A percentile compares a stretch with the other conserved stretches of the same genome.
Evolutionary conservation across 2,888 invertebrate genomes (phyloP).

Genomic region (Anagyrus pseudococci): DNA sequence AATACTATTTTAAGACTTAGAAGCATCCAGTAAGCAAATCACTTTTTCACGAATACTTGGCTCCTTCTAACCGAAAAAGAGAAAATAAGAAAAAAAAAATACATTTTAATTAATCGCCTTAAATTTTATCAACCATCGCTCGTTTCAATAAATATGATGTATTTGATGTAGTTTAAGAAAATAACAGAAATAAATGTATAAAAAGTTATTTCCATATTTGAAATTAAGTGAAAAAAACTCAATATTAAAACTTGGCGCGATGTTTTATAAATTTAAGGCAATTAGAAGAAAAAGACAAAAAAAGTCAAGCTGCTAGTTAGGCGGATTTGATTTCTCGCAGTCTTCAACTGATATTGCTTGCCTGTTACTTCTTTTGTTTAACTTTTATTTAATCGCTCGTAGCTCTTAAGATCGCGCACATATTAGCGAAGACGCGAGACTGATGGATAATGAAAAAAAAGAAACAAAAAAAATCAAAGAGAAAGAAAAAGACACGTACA

Average conservation of each 20-base stretch:
- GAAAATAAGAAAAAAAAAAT: conserved; percentile 11
- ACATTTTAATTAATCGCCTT: conserved; percentile 9
- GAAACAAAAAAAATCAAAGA: conserved; percentile 11
- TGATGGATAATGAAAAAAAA: conserved; percentile 5
- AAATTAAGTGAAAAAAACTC: too few species aligned
- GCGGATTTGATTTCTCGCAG: conserved; percentile 30
- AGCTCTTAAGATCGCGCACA: conserved; percentile 37
- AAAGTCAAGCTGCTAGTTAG: conserved; percentile 23
- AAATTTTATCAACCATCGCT: conserved; percentile 13
- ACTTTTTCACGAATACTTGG: conserved; percentile 22
- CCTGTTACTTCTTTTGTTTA: conserved; percentile 32
- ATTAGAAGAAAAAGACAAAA: conserved; percentile 1
- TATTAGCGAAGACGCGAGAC: conserved; percentile 33
- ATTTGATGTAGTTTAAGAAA: not conserved
- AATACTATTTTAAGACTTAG: conserved; percentile 16
- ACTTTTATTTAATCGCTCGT: conserved; percentile 24
- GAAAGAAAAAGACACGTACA: too few species aligned
- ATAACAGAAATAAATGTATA: not conserved
- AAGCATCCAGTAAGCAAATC: conserved; percentile 11
- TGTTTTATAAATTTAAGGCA: conserved; percentile 23
- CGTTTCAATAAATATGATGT: not conserved
- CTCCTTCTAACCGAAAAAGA: conserved; percentile 1
- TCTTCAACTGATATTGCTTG: conserved; percentile 31
- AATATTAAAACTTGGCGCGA: not conserved
- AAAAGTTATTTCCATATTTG: not conserved